Base-by-base conservation (phyloP, 2,797 vertebrate species). In the Sitta carolinensis region DNA sequence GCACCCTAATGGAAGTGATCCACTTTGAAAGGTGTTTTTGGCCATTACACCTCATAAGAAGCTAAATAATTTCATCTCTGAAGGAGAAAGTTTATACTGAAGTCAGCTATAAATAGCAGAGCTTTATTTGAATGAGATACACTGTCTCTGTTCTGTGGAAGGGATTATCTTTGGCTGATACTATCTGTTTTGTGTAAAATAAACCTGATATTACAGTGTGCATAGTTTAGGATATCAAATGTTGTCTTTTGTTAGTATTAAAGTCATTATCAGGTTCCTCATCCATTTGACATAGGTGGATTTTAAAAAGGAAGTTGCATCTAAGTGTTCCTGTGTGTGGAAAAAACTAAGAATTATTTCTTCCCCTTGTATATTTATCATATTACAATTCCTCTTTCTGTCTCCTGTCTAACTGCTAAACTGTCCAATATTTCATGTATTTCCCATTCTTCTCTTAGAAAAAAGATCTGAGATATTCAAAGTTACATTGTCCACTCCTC, bases 391-490 rank as follows among this genome's bases (percentile, higher is more conserved):
- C 47, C 25, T 87, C 80, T 92, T 95, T 83, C 91, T 93, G 86
- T 93, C 79, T 94, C 87, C 79, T 87, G 76, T 92, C 91, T 94
- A 91, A 88, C 76, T 91, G 93, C 94, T 92, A 96, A 95, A 88
- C 32, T 87, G 87, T 94, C 93, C 90, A 91, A 93, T 94, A 94
- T 75, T 89, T 87, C 74, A 91, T 73, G 58, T 32, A 84, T 90
- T 97, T 97, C 97, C 93, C 92, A 81, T 91, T 90, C 79, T 69
- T 84, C 27, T 34, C 11, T n/a, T 72, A 11, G 32, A 55, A 25
- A 21, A 61, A 61, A 63, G 2, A 17, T 32, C 57, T 83, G n/a
- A 87, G 74, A 38, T 67, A 23, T 88, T 90, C 76, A 59, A 57
- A 90, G 55, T 86, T 84, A 93, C 43, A 58, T 75, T 74, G 57